Evolutionary conservation across 53 echinoderm and acorn worm species (phyloP).

Genomic region (Temnopleurus reevesii): DNA sequence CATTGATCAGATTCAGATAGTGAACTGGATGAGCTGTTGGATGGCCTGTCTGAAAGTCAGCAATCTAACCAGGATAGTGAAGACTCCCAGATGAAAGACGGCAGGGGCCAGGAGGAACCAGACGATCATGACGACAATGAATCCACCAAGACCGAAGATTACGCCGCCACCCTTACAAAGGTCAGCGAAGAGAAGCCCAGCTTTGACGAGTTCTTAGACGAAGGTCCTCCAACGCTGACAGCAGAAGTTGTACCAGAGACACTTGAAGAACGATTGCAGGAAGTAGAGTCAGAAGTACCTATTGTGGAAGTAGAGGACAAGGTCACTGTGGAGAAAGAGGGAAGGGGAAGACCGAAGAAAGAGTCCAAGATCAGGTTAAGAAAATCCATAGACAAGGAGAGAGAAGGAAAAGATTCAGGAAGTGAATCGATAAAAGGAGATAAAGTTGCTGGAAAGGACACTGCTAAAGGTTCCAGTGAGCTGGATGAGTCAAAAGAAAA

Average conservation of each 20-base stretch:
- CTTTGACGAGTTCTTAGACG: slow-evolving; percentile 24
- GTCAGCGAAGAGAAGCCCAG: slow-evolving; percentile 33
- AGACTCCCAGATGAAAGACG: slow-evolving; percentile 41
- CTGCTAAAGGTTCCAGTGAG: background rate
- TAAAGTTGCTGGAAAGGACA: background rate
- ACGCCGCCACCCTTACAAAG: slow-evolving; percentile 32
- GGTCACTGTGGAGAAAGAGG: slow-evolving; percentile 40
- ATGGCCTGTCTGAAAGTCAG: slow-evolving; percentile 46
- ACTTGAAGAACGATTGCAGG: background rate
- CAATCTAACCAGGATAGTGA: slow-evolving; percentile 55
- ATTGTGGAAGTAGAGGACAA: slow-evolving; percentile 38
- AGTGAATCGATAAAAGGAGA: background rate
- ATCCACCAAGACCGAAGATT: slow-evolving; percentile 39
- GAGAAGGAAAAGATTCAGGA: slow-evolving; percentile 9
- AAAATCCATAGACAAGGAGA: slow-evolving; percentile 30
- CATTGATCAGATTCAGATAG: slow-evolving; percentile 86
- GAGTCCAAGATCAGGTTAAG: slow-evolving; percentile 54
- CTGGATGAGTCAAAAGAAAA: slow-evolving; percentile 12
- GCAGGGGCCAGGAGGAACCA: slow-evolving; percentile 48
- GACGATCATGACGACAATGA: slow-evolving; percentile 44
- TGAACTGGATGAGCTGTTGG: slow-evolving; percentile 64
- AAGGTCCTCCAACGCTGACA: slow-evolving; percentile 41
- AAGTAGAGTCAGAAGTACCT: slow-evolving; percentile 33
- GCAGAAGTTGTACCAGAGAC: slow-evolving; percentile 36
- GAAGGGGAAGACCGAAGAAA: slow-evolving; percentile 43